Conservation (phyloP, 2,888 invertebrate genomes). For the Sphinx pinastri region DNA sequence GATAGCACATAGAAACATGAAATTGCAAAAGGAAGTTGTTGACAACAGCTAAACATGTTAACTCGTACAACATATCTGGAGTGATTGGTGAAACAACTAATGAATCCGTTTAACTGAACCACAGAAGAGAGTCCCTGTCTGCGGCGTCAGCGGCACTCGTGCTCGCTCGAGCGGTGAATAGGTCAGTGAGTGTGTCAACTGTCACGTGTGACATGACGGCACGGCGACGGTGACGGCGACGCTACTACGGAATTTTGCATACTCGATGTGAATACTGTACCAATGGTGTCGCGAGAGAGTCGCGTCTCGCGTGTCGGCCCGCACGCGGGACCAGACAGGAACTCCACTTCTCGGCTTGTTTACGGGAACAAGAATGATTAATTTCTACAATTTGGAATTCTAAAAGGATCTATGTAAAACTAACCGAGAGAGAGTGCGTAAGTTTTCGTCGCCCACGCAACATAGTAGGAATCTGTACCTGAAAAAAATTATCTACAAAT, state of each 20-base stretch:
- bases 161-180: background rate
- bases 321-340: slow-evolving; percentile 21
- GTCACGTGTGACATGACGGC: background rate
- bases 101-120: slow-evolving; percentile 24
- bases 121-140: slow-evolving; percentile 24
- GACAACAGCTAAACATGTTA: slow-evolving; percentile 19
- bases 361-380: slow-evolving; percentile 19
- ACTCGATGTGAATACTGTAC: background rate
- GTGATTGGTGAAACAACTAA: slow-evolving; percentile 24
- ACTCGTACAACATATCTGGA: slow-evolving; percentile 18
- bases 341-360: slow-evolving; percentile 21
- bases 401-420: slow-evolving; percentile 24
- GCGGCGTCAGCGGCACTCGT: slow-evolving; percentile 10
- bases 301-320: slow-evolving; percentile 17
- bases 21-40: slow-evolving; percentile 17
- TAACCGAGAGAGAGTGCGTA: slow-evolving; percentile 24
- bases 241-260: background rate
- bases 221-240: background rate
- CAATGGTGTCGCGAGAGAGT: slow-evolving; percentile 4
- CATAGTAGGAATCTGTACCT: slow-evolving; percentile 25
- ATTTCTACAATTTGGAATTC: slow-evolving; percentile 14
- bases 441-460: slow-evolving; percentile 24
- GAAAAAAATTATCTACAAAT: slow-evolving; percentile 24
- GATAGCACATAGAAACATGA: slow-evolving; percentile 25
- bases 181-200: background rate